A percentile compares a stretch with the other conserved stretches of the same genome.
Conservation (phyloP, 2,888 invertebrate genomes). For the Synanthedon formicaeformis region DNA sequence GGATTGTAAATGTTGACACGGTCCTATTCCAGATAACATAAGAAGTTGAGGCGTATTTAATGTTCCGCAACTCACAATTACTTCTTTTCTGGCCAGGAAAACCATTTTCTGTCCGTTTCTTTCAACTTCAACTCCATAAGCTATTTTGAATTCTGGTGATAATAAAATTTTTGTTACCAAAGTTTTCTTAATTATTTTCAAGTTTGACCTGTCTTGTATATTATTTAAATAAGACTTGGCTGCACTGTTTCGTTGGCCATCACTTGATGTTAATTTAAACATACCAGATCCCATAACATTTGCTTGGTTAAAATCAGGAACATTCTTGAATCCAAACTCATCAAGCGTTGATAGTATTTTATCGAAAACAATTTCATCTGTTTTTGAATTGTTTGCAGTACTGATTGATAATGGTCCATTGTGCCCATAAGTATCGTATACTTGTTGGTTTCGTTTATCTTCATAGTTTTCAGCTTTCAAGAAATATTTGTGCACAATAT, state of each 20-base stretch:
- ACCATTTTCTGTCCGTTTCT: slow-evolving; percentile 19
- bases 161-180: slow-evolving; percentile 61
- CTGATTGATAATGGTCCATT: slow-evolving; percentile 55
- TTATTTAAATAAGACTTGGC: slow-evolving; percentile 54
- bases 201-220: slow-evolving; percentile 25
- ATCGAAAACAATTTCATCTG: slow-evolving; percentile 30
- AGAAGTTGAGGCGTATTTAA: slow-evolving; percentile 45
- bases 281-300: slow-evolving; percentile 56
- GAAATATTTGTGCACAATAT: slow-evolving; percentile 54
- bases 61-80: slow-evolving; percentile 41
- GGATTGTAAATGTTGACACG: slow-evolving; percentile 23
- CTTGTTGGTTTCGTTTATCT: slow-evolving; percentile 17
- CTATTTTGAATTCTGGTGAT: slow-evolving; percentile 41
- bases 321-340: slow-evolving; percentile 46
- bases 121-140: slow-evolving; percentile 43
- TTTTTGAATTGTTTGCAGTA: slow-evolving; percentile 38
- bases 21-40: slow-evolving; percentile 64
- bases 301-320: slow-evolving; percentile 46
- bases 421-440: slow-evolving; percentile 35
- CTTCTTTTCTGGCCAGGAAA: slow-evolving; percentile 31
- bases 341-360: slow-evolving; percentile 40
- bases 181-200: slow-evolving; percentile 51
- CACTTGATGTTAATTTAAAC: slow-evolving; percentile 47
- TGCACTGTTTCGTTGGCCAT: slow-evolving; percentile 57
- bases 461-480: slow-evolving; percentile 61